Conservation (phyloP, 2,797 vertebrate species). For the Xenentodon cancila region DNA sequence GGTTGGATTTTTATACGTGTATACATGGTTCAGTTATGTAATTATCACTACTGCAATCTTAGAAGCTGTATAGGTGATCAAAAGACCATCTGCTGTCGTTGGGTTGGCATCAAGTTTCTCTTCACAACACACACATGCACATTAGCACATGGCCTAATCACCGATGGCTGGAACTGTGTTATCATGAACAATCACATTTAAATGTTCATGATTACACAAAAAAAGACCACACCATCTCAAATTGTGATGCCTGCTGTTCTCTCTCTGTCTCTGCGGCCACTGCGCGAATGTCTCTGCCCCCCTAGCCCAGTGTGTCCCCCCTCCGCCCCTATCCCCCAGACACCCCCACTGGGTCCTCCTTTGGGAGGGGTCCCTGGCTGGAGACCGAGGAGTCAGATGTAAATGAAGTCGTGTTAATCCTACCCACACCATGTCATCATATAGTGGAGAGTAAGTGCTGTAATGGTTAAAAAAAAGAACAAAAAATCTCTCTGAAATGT, state of each 20-base stretch:
- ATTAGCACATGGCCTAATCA: slow-evolving; percentile 1
- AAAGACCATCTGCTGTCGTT: slow-evolving; percentile 65
- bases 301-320: slow-evolving; percentile 84
- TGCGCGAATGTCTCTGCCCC: slow-evolving; percentile 84
- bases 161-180: slow-evolving; percentile 26
- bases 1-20: slow-evolving; percentile 60
- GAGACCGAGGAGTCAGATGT: slow-evolving; percentile 79
- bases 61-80: slow-evolving; percentile 59
- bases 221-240: background rate
- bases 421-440: slow-evolving; percentile 82
- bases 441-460: slow-evolving; percentile 83
- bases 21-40: slow-evolving; percentile 60
- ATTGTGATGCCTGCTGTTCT: slow-evolving; percentile 35
- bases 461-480: slow-evolving; percentile 37
- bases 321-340: slow-evolving; percentile 43
- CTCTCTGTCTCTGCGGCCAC: slow-evolving; percentile 70
- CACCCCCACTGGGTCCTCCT: slow-evolving; percentile 84
- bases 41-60: slow-evolving; percentile 63
- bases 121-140: slow-evolving; percentile 13
- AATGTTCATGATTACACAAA: slow-evolving; percentile 17
- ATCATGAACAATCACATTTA: slow-evolving; percentile 24
- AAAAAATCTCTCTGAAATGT: slow-evolving; percentile 50
- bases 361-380: slow-evolving; percentile 87
- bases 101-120: slow-evolving; percentile 43
- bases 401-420: slow-evolving; percentile 83